Conservation (phyloP, 2,888 invertebrate species). For the Rotaria socialis region DNA sequence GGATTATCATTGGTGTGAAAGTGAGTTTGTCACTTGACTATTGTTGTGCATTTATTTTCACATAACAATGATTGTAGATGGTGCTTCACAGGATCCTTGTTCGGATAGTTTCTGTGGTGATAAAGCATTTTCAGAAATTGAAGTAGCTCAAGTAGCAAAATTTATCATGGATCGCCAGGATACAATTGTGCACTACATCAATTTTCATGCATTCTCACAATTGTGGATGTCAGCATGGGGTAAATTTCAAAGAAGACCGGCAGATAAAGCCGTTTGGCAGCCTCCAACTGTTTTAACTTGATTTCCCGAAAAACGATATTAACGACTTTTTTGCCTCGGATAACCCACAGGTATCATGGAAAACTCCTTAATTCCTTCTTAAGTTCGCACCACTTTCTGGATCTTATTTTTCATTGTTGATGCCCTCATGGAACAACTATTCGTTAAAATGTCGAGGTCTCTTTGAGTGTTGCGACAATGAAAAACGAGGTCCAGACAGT, state of each 20-base stretch:
- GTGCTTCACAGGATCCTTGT: constrained; percentile 41
- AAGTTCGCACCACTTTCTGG: no score
- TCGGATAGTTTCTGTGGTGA: constrained; percentile 39
- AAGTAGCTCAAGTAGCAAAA: constrained; percentile 36
- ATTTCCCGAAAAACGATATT: no score
- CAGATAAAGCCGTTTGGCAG: no score
- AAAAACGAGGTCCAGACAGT: no score
- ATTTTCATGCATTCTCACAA: constrained; percentile 43
- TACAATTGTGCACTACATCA: constrained; percentile 40
- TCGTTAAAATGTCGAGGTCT: no score
- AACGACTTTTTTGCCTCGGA: no score
- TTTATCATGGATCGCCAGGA: constrained; percentile 23
- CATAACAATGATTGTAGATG: background rate
- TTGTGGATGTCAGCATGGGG: constrained; percentile 43
- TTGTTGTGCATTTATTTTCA: background rate
- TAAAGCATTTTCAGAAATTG: constrained; percentile 39
- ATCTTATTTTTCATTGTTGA: no score
- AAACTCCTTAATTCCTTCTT: no score
- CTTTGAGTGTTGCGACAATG: no score
- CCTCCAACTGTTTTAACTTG: no score
- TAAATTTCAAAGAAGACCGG: background rate
- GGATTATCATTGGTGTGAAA: constrained; percentile 42
- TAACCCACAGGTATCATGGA: no score
- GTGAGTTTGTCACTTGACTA: background rate
- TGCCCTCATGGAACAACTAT: no score